Base-by-base conservation (phyloP, 2,113 vertebrate species). In the Chlorocebus sabaeus region DNA sequence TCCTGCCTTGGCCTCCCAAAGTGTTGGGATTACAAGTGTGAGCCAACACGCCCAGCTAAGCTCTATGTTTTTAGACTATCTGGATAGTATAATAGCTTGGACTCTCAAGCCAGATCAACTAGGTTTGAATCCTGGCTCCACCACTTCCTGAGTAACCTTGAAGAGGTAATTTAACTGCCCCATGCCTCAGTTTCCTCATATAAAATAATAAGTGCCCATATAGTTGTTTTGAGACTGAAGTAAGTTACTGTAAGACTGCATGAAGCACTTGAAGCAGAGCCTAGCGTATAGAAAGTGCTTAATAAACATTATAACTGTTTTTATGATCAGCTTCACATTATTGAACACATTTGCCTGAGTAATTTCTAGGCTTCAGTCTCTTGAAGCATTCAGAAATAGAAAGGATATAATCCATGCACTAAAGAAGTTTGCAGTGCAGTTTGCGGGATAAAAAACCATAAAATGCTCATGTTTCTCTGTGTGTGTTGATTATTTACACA, bases 341-440 rank as follows among this genome's bases (percentile, higher is more conserved):
- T 12, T 23, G 8, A 70, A 89, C 23, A 73, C 25, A 6, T 52
- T 27, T 48, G 8, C 32, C 1, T 38, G 27, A 80, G 40, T n/a
- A 35, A 76, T 72, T 95, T 88, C 80, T 30, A 48, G 35, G 50
- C 52, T 8, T 89, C 25, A 40, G 64, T 85, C 40, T 93, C 79
- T 72, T 70, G 50, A 38, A 72, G 90, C 70, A 70, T 89, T 93
- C n/a, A 89, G 83, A 94, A 94, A 70, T 90, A 48, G 27, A 72
- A 87, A 89, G 38, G 55, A 25, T 84, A 35, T 14, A 68, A 59
- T 52, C 59, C 40, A 50, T 50, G 8, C 61, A 50, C 16, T 78
- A 30, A 78, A 80, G 48, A 64, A 40, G 8, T 80, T 72, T 40
- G 1, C 45, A 81, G 20, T 67, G 2, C 14, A 57, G 57, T 59